A percentile compares a stretch with the other conserved stretches of the same genome.
Conservation (phyloP, 2,797 vertebrate genomes). For the Ctenopoma multispine region DNA sequence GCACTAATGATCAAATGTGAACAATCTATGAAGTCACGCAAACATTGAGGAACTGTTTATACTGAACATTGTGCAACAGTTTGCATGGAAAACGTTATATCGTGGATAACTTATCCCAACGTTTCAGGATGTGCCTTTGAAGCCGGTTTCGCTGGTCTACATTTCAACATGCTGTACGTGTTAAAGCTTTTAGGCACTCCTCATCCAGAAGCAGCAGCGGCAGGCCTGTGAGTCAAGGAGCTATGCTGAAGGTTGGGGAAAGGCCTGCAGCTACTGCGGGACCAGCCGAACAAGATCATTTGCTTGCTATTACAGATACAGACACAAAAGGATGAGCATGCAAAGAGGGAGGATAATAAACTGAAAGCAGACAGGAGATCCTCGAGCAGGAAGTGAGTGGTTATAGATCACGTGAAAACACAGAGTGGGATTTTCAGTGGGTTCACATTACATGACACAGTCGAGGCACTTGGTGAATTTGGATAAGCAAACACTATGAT, state of each 20-base stretch:
- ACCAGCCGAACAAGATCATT: slow-evolving; percentile 62
- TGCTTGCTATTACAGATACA: slow-evolving; percentile 35
- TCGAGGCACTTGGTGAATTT: slow-evolving; percentile 33
- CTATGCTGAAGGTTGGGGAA: not conserved
- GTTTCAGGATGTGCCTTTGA: slow-evolving; percentile 39
- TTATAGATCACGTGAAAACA: slow-evolving; percentile 14
- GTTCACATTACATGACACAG: not conserved
- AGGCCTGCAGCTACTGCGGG: slow-evolving; percentile 34
- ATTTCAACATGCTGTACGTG: slow-evolving; percentile 12
- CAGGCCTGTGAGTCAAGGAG: slow-evolving; percentile 32
- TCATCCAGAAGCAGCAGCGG: not conserved
- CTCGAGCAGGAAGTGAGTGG: slow-evolving; percentile 54
- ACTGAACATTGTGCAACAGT: slow-evolving; percentile 13
- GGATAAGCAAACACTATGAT: slow-evolving; percentile 40
- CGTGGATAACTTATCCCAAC: not conserved
- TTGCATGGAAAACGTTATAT: slow-evolving; percentile 29
- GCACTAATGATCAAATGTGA: not conserved
- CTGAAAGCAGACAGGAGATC: slow-evolving; percentile 59
- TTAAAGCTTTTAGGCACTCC: slow-evolving; percentile 6
- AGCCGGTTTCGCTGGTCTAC: slow-evolving; percentile 52
- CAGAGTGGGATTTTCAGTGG: not conserved
- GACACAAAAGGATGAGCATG: slow-evolving; percentile 26
- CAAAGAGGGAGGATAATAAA: slow-evolving; percentile 33
- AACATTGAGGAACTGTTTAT: not conserved
- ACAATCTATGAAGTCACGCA: not conserved